These are phyloP conservation scores for Drosophila rufa DNA, from an alignment of 1,140 invertebrate species.

Conservation along the genomic window DNA sequence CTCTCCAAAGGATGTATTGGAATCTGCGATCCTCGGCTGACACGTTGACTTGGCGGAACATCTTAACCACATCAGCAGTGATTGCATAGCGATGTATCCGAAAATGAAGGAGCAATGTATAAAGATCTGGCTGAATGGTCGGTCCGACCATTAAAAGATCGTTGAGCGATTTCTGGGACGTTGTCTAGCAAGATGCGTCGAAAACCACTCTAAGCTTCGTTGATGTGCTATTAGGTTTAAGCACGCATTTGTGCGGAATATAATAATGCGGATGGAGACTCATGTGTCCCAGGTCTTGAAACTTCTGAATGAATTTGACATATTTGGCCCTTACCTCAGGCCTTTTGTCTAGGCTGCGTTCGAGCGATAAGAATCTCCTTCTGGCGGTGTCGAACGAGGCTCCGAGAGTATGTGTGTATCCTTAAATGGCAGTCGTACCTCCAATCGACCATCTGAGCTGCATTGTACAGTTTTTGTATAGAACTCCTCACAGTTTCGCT, in stretches of 20 bases:
- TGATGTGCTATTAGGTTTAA: neutral
- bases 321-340: neutral
- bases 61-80: too few relatives aligned
- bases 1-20: too few relatives aligned
- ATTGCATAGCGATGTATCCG: neutral
- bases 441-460: too few relatives aligned
- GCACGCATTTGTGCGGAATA: neutral
- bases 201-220: neutral
- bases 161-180: neutral
- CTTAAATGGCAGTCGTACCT: too few relatives aligned
- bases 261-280: too few relatives aligned
- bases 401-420: neutral
- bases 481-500: neutral
- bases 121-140: neutral
- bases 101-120: neutral
- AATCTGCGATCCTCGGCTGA: too few relatives aligned
- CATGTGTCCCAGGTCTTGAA: neutral
- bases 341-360: too few relatives aligned
- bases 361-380: neutral
- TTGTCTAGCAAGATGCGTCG: neutral
- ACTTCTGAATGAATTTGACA: neutral
- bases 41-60: too few relatives aligned
- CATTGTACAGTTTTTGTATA: too few relatives aligned
- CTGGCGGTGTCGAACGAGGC: neutral
- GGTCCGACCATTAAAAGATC: too few relatives aligned